Base-by-base conservation (phyloP, 2,113 vertebrate genomes). In the Proteles cristata region DNA sequence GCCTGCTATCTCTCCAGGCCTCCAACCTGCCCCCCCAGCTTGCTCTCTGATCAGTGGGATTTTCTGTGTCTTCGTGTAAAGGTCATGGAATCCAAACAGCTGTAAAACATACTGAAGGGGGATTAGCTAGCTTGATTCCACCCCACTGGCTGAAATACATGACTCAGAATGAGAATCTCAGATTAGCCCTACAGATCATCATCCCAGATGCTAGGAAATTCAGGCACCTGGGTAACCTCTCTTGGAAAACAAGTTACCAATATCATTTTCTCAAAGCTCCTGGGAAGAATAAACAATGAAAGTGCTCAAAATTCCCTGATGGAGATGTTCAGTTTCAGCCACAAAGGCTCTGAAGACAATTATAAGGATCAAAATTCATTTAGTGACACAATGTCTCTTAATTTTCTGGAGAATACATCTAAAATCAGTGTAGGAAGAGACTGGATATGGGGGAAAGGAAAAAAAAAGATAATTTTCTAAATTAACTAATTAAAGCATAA, bases 91-190 rank as follows among this genome's bases (percentile, higher is more conserved):
- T 97, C 71, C 76, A 69, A 96, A 97, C 92, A 97, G 96, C 97
- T 96, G 90, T 84, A 97, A 93, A 96, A 96, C 96, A 97, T 68
- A 87, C 83, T 0, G 2, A 88, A 90, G 31, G 83, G n/a, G 84
- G 94, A 98, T 97, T 97, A 98, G 94, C 90, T 95, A 95, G 83
- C 81, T 94, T 97, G 92, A 97, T 88, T 97, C 84, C 79, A 93
- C 81, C 68, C 88, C 93, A 66, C 71, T 80, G 88, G 2, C 61
- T 88, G 80, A 94, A 97, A 82, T 77, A 68, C 93, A 79, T 97
- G 97, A 93, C 88, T 96, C 84, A 88, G 94, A 97, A 97, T 96
- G 68, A 96, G 85, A 97, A 69, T 90, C 94, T 96, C 94, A 95
- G 97, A 92, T 97, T 92, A 97, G 84, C 69, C 50, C 17, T 88